Evolutionary conservation across 2,797 vertebrate species (phyloP), one percentile per base, ranked within the genome.

Genomic region (Lacerta viridis): DNA sequence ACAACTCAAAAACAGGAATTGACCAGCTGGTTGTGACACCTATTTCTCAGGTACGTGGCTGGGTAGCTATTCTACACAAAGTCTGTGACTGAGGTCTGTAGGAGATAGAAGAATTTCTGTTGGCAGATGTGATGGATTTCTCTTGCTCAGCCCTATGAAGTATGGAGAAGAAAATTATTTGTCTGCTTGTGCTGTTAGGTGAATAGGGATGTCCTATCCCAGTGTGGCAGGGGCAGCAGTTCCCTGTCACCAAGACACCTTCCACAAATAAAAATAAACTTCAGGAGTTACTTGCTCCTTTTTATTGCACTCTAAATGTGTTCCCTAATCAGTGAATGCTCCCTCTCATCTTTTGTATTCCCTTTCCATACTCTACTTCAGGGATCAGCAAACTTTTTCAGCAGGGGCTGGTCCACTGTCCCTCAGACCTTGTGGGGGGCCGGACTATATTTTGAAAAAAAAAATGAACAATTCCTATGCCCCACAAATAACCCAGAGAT

Each of bases 1-100:
- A 99, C 95, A 99, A 99, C 95, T 99, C 99, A 25, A 99, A 99
- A 96, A 99, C 99, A 0, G 99, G 99, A 76, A 99, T 99, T 1
- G 99, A 99, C 92, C 99, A 99, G 95, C 98, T 99, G 15, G 99
- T 99, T 87, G 99, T 99, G 90, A 99, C 99, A 1, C 99, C 99
- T 0, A 99, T 99, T 96, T 99, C 99, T 15, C 99, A 99, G 98
- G 99, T 98, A 91, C 7, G 2, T 1, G 8, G n/a, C 43, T 50
- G 55, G 2, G 23, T 80, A 13, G 77, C 39, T 66, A 27, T 50
- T 66, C 68, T 79, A 7, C 27, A 68, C 66, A 43, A 77, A 46
- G 41, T 2, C 69, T 77, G 64, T 7, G 59, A 5, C 1, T 15
- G 43, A 55, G 43, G 7, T 88, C 7, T 10, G n/a, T 13, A 36